These are phyloP conservation scores for Unio delphinus DNA, from an alignment of 2,888 invertebrate genomes.

Conservation along the genomic window DNA sequence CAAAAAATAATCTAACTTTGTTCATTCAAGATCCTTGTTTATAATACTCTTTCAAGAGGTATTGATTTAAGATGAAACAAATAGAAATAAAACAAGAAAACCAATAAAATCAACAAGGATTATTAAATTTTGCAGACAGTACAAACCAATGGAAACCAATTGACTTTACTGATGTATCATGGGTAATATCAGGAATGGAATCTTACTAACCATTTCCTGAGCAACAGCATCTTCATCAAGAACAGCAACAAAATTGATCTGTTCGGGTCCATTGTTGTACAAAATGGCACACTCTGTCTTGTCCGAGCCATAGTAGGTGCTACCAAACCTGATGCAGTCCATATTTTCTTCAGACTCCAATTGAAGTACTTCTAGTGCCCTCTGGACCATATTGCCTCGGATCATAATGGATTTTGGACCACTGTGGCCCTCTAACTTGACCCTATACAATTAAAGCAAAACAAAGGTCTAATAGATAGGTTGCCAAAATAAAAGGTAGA, in stretches of 20 bases:
- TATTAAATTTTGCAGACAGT: too few species aligned
- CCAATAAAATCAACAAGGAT: too few species aligned
- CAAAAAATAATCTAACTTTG: too few species aligned
- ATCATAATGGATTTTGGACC: slow-evolving; percentile 45
- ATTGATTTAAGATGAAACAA: too few species aligned
- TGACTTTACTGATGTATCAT: too few species aligned
- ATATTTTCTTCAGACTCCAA: slow-evolving; percentile 51
- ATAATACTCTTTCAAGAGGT: too few species aligned
- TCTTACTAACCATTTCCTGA: slow-evolving; percentile 65
- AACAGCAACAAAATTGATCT: slow-evolving; percentile 69
- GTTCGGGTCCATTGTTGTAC: slow-evolving; percentile 69
- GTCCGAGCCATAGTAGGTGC: slow-evolving; percentile 70
- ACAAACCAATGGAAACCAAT: too few species aligned
- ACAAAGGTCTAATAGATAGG: not conserved
- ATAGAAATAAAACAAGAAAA: too few species aligned
- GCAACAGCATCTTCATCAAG: slow-evolving; percentile 69
- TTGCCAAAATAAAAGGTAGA: not conserved
- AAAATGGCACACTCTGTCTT: slow-evolving; percentile 65
- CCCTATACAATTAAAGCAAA: slow-evolving; percentile 38
- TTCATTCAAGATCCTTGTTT: too few species aligned
- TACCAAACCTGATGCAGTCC: slow-evolving; percentile 67
- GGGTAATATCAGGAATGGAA: too few species aligned
- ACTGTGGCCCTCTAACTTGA: slow-evolving; percentile 63
- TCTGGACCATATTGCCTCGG: slow-evolving; percentile 62
- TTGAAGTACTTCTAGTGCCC: slow-evolving; percentile 64